phyloP scores from a whole-genome alignment of 2,113 vertebrate species.

The Recurvirostra avosetta region DNA sequence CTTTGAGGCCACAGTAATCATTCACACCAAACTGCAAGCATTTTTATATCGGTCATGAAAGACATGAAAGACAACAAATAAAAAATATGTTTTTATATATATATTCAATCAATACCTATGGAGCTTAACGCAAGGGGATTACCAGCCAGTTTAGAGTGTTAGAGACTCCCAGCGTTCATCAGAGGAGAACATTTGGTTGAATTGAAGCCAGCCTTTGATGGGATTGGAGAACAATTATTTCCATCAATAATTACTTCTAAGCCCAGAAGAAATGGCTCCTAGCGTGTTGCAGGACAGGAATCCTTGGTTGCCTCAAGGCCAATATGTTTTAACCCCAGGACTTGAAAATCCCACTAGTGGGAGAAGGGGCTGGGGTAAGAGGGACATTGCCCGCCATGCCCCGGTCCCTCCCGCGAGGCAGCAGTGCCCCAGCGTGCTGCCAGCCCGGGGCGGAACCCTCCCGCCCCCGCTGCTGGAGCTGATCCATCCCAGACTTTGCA shows the following conservation, averaged over 20 bases:
- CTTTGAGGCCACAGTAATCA: not conserved
- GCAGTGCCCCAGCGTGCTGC: not conserved
- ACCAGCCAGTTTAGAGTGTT: conserved; percentile 19
- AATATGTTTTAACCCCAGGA: not conserved
- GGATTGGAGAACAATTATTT: conserved; percentile 67
- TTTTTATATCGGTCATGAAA: not conserved
- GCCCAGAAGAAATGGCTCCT: conserved; percentile 9
- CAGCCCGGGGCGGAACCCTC: not conserved
- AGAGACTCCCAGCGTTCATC: conserved; percentile 26
- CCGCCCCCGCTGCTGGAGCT: not conserved
- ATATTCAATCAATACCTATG: not conserved
- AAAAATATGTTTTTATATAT: not conserved
- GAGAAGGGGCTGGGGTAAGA: not conserved
- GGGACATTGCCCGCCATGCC: fast-evolving
- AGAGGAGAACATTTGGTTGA: conserved; percentile 30
- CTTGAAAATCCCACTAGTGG: not conserved
- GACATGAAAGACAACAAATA: not conserved
- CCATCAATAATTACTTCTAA: conserved; percentile 54
- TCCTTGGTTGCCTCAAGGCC: not conserved
- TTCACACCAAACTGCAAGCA: not conserved
- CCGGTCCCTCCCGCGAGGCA: not conserved
- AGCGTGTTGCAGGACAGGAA: not conserved
- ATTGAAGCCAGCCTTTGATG: conserved; percentile 52
- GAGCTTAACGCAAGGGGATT: not conserved
- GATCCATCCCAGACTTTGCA: conserved; percentile 9